Percentiles rank a stretch among this genome's conserved stretches.
phyloP scores from a whole-genome alignment of 2,113 vertebrate genomes.

The Genyomyrus donnyi region DNA sequence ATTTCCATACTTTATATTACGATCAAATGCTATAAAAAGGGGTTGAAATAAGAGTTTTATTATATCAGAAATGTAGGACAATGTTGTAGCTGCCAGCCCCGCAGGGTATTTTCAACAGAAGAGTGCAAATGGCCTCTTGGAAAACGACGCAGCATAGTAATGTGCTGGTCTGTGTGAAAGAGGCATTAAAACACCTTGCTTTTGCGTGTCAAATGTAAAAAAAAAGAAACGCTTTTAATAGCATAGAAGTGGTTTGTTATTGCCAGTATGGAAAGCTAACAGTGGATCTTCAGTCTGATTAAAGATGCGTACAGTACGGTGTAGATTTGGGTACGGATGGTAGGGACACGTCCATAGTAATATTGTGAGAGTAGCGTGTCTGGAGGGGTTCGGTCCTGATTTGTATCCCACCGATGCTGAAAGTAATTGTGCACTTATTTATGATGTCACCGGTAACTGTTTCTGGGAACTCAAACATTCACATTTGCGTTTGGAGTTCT shows the following conservation, averaged over 20 bases:
- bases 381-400: background rate
- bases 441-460: background rate
- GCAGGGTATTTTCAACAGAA: background rate
- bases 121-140: conserved; percentile 8
- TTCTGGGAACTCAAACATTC: background rate
- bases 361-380: background rate
- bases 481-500: background rate
- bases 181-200: background rate
- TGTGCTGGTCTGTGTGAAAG: background rate
- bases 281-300: background rate
- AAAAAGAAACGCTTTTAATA: background rate
- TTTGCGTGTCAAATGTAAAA: background rate
- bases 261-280: background rate
- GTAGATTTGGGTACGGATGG: background rate
- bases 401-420: background rate
- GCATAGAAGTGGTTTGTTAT: background rate
- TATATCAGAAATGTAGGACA: background rate
- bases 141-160: background rate
- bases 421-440: background rate
- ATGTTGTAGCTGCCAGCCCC: background rate
- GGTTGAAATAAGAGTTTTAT: background rate
- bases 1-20: background rate
- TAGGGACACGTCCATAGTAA: background rate
- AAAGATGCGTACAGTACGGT: background rate
- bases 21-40: background rate